A percentile compares a stretch with the other conserved stretches of the same genome.
Evolutionary conservation across 2,888 invertebrate species (phyloP).

Genomic region (Mechanitis mazaeus): DNA sequence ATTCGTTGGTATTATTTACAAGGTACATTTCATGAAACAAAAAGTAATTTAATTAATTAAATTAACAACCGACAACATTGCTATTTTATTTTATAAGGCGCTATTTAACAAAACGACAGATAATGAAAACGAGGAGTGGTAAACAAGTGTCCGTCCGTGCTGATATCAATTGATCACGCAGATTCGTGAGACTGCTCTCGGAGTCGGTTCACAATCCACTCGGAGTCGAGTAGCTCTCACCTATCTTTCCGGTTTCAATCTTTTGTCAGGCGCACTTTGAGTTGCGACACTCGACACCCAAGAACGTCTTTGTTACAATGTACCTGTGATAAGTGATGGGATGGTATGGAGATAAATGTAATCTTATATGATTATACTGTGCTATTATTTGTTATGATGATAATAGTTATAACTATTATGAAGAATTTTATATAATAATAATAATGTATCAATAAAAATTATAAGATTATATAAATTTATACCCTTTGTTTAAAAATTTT

Average conservation of each 20-base stretch:
- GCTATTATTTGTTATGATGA: slow-evolving; percentile 2
- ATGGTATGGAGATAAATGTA: slow-evolving; percentile 27
- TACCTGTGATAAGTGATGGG: slow-evolving; percentile 53
- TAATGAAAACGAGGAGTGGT: slow-evolving; percentile 47
- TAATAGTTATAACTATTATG: not conserved
- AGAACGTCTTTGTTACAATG: slow-evolving; percentile 66
- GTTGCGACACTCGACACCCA: slow-evolving; percentile 57
- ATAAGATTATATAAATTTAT: too few species aligned
- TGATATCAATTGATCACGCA: slow-evolving; percentile 71
- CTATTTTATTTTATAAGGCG: slow-evolving; percentile 13
- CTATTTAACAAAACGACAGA: slow-evolving; percentile 32
- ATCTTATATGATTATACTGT: slow-evolving; percentile 17
- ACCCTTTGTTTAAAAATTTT: not conserved
- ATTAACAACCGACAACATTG: not conserved
- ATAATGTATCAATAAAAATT: not conserved
- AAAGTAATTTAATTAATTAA: not conserved
- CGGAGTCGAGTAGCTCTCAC: slow-evolving; percentile 58
- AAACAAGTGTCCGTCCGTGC: slow-evolving; percentile 46
- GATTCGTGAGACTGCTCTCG: slow-evolving; percentile 50
- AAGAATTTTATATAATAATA: too few species aligned
- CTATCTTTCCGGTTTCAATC: slow-evolving; percentile 71
- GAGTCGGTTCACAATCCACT: slow-evolving; percentile 61
- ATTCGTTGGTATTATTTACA: too few species aligned
- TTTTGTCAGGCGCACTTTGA: slow-evolving; percentile 63
- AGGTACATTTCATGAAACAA: too few species aligned